Conservation (phyloP, 1,140 invertebrate species). For the Lepidurus couesii region DNA sequence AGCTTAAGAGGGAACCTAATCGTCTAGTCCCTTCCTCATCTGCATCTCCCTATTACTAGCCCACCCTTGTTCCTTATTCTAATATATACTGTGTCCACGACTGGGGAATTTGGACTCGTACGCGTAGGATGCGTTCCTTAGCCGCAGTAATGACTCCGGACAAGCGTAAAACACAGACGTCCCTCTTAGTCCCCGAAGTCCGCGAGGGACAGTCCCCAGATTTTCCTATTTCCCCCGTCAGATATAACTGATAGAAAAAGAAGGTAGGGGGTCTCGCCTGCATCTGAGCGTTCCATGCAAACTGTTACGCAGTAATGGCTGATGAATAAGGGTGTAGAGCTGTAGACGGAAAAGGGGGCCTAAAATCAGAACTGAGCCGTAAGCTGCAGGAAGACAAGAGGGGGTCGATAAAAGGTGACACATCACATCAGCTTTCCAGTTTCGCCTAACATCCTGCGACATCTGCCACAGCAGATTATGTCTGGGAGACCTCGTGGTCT, state of each 20-base stretch:
- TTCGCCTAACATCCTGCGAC: not conserved
- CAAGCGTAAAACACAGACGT: not conserved
- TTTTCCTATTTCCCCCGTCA: not conserved
- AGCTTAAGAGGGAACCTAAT: slow-evolving; percentile 6
- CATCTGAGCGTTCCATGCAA: not conserved
- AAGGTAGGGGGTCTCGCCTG: not conserved
- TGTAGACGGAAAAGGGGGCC: not conserved
- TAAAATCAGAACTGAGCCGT: not conserved
- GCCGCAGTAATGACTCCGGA: not conserved
- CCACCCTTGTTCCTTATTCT: not conserved
- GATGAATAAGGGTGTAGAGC: not conserved
- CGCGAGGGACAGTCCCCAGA: not conserved
- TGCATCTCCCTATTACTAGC: not conserved
- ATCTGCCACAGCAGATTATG: not conserved
- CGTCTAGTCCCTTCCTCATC: not conserved
- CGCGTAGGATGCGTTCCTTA: not conserved
- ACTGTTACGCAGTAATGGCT: not conserved
- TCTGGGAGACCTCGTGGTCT: not conserved
- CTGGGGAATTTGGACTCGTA: too few relatives aligned
- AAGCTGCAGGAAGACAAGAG: not conserved
- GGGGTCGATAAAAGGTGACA: slow-evolving; percentile 16
- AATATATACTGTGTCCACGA: not conserved
- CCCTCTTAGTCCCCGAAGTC: not conserved
- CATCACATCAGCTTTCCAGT: not conserved
- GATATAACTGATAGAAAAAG: not conserved